phyloP scores from a whole-genome alignment of 2,888 invertebrate species.

The Tubiluchus corallicola region DNA sequence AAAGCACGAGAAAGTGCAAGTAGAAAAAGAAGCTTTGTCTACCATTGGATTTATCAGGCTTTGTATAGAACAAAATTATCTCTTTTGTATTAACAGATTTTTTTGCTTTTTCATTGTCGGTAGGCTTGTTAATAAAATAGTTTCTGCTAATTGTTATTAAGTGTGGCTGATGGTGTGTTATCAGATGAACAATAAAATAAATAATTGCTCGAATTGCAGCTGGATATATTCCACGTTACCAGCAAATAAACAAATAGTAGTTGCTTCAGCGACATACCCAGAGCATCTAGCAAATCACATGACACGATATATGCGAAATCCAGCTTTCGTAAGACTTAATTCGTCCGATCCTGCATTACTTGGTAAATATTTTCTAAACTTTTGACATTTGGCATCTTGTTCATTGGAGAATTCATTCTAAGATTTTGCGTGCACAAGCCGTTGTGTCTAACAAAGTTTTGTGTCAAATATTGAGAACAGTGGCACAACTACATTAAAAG shows the following conservation, averaged over 20 bases:
- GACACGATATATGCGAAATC: slow-evolving; percentile 52
- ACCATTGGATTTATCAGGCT: too few species aligned
- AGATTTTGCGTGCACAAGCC: too few species aligned
- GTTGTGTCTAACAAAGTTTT: too few species aligned
- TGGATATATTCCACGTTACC: slow-evolving; percentile 54
- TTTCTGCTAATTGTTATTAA: not conserved
- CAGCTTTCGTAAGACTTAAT: slow-evolving; percentile 54
- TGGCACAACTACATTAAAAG: too few species aligned
- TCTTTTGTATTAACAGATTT: not conserved
- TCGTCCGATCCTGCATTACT: slow-evolving; percentile 39
- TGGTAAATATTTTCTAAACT: too few species aligned
- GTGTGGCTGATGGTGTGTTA: not conserved
- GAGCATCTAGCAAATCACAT: slow-evolving; percentile 49
- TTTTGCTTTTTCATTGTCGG: not conserved
- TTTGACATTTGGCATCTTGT: too few species aligned
- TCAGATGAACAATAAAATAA: slow-evolving; percentile 7
- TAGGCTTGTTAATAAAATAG: not conserved
- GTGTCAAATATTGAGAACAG: too few species aligned
- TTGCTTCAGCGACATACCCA: slow-evolving; percentile 82
- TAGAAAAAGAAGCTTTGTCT: too few species aligned
- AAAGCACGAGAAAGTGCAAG: too few species aligned
- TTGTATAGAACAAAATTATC: too few species aligned
- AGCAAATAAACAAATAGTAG: slow-evolving; percentile 62
- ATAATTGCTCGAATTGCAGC: slow-evolving; percentile 28
- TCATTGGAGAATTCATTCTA: too few species aligned